These are phyloP conservation scores for Cataglyphis albicans DNA, from an alignment of 2,888 invertebrate species.

Conservation along the genomic window DNA sequence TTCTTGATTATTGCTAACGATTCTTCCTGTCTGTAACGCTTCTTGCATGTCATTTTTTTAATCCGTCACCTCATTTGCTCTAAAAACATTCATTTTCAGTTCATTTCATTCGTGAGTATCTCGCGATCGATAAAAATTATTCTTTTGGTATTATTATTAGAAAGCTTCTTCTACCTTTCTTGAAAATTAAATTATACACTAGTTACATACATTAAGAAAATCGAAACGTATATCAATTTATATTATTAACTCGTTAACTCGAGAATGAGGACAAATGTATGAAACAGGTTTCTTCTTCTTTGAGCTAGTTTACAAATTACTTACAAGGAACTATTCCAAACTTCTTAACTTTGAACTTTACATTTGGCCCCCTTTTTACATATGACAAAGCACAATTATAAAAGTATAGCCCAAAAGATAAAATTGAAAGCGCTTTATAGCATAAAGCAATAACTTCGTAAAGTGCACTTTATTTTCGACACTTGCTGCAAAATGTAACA, in stretches of 20 bases:
- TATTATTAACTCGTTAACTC: background rate
- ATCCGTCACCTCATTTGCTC: background rate
- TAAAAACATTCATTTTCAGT: background rate
- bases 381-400: background rate
- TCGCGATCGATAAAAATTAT: background rate
- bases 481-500: background rate
- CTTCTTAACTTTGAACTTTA: background rate
- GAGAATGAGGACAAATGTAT: constrained; percentile 5
- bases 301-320: constrained; percentile 3
- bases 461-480: background rate
- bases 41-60: background rate
- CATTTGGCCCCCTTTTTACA: background rate
- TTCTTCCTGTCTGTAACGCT: constrained; percentile 5
- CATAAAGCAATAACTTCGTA: background rate
- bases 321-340: background rate
- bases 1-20: constrained; percentile 22
- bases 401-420: background rate
- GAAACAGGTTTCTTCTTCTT: background rate
- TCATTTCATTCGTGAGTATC: background rate
- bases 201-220: background rate
- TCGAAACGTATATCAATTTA: background rate
- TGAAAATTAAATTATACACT: background rate
- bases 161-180: background rate
- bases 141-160: background rate
- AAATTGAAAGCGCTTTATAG: background rate